phyloP scores from a whole-genome alignment of 1,140 invertebrate species.

The Scylla paramamosain region DNA sequence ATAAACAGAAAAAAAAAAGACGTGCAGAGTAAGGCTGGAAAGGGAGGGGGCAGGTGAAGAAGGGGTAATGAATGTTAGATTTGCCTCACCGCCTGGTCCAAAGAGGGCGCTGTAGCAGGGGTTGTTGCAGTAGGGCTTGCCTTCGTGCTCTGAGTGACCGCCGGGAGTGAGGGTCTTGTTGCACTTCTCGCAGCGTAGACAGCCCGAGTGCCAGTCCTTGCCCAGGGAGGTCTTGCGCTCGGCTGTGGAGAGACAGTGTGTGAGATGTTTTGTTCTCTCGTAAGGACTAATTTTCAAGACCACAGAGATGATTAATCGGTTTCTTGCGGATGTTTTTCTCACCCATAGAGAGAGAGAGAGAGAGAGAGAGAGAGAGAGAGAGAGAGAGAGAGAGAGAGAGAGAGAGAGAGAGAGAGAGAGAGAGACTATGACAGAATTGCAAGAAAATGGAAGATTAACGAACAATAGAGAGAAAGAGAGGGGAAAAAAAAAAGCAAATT shows the following conservation, averaged over 20 bases:
- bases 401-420: neutral
- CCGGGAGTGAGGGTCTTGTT: slow-evolving; percentile 89
- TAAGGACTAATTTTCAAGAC: too few species aligned
- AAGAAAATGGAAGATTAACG: too few species aligned
- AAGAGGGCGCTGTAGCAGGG: slow-evolving; percentile 89
- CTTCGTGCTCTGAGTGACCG: slow-evolving; percentile 87
- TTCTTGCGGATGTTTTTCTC: neutral
- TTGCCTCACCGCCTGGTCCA: slow-evolving; percentile 85
- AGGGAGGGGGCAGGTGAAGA: neutral
- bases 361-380: neutral
- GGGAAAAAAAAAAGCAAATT: too few species aligned
- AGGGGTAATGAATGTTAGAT: neutral
- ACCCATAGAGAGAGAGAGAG: neutral
- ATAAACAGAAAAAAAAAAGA: too few species aligned
- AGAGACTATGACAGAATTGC: too few species aligned
- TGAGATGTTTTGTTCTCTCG: too few species aligned
- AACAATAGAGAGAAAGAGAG: too few species aligned
- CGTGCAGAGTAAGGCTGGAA: neutral
- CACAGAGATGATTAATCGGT: too few species aligned
- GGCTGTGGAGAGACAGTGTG: slow-evolving; percentile 83
- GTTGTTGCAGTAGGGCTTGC: slow-evolving; percentile 89
- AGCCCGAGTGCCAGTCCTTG: slow-evolving; percentile 89
- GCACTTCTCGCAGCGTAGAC: slow-evolving; percentile 89
- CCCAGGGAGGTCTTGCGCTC: slow-evolving; percentile 89
- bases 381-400: neutral